phyloP scores from a whole-genome alignment of 2,888 invertebrate genomes.

The Axea sp. region DNA sequence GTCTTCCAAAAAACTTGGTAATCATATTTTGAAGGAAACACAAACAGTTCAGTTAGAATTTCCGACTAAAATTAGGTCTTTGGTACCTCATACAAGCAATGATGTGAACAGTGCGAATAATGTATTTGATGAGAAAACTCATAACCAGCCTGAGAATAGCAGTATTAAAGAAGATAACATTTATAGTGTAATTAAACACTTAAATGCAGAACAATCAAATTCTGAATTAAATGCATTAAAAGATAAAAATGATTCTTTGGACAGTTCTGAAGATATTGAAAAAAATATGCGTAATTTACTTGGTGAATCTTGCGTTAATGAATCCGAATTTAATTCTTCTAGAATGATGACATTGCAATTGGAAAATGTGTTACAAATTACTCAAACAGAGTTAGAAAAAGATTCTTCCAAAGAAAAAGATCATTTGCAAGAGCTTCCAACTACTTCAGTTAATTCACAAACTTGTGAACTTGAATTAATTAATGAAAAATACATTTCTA shows the following conservation, averaged over 20 bases:
- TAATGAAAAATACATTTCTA: neutral
- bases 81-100: no score
- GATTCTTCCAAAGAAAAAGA: neutral
- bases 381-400: neutral
- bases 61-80: no score
- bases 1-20: no score
- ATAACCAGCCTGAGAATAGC: no score
- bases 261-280: neutral
- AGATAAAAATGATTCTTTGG: neutral
- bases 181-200: no score
- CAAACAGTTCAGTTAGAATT: no score
- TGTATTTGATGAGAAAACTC: no score
- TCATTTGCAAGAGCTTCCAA: neutral
- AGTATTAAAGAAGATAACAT: no score
- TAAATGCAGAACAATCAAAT: no score
- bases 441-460: neutral
- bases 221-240: neutral
- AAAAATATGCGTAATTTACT: slow-evolving; percentile 12
- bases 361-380: slow-evolving; percentile 66
- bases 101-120: no score
- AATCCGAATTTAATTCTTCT: slow-evolving; percentile 53
- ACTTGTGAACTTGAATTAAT: neutral
- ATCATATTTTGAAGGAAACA: no score
- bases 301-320: slow-evolving; percentile 40
- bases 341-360: slow-evolving; percentile 71